phyloP scores from a whole-genome alignment of 1,140 invertebrate genomes.

The Teleopsis dalmanni region DNA sequence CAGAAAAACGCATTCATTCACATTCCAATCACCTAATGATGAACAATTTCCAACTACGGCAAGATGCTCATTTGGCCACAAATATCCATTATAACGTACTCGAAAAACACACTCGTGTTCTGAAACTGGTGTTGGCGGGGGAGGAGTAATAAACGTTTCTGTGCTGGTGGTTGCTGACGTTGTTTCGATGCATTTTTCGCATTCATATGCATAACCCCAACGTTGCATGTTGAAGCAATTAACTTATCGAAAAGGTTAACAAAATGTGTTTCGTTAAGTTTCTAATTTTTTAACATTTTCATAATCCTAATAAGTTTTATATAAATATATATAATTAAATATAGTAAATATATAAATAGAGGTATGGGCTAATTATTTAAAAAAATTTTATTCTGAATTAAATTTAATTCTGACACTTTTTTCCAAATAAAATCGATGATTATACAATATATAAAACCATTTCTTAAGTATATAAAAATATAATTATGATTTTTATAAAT shows the following conservation, averaged over 20 bases:
- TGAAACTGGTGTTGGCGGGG: neutral
- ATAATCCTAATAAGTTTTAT: too few species aligned
- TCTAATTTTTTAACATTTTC: too few species aligned
- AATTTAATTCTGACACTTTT: too few species aligned
- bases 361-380: too few species aligned
- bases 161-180: neutral
- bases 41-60: slow-evolving; percentile 45
- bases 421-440: too few species aligned
- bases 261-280: too few species aligned
- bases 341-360: too few species aligned
- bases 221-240: slow-evolving; percentile 23
- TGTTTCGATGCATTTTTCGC: slow-evolving; percentile 17
- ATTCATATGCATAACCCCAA: slow-evolving; percentile 34
- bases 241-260: neutral
- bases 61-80: slow-evolving; percentile 39
- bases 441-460: too few species aligned
- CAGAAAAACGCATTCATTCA: slow-evolving; percentile 45
- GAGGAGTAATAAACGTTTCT: neutral
- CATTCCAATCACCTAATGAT: slow-evolving; percentile 45
- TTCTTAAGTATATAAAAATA: too few species aligned
- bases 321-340: too few species aligned
- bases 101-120: slow-evolving; percentile 23
- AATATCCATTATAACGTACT: slow-evolving; percentile 4
- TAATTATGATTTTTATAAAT: too few species aligned
- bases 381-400: too few species aligned